phyloP scores from a whole-genome alignment of 1,140 invertebrate genomes.

The Euura saliciscinereae region DNA sequence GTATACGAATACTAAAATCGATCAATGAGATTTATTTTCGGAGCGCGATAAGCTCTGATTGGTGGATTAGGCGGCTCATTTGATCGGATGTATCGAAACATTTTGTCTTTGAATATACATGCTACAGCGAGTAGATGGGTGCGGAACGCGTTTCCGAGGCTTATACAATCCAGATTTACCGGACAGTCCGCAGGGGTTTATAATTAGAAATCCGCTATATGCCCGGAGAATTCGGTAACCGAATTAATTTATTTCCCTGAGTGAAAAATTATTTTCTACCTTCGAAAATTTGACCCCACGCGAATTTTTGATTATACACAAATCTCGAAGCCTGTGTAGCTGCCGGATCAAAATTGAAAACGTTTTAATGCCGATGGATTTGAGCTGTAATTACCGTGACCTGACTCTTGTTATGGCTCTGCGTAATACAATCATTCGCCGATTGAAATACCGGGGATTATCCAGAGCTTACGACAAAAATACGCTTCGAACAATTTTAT shows the following conservation, averaged over 20 bases:
- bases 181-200: too few species aligned
- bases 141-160: too few species aligned
- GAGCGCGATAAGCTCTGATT: not conserved
- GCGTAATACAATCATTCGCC: conserved; percentile 2
- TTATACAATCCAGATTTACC: too few species aligned
- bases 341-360: not conserved
- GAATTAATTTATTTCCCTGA: too few species aligned
- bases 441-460: not conserved
- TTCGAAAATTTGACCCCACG: too few species aligned
- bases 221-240: too few species aligned
- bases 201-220: too few species aligned
- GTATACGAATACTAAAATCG: not conserved
- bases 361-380: not conserved
- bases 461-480: not conserved
- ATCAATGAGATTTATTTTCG: not conserved
- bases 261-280: too few species aligned
- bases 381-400: not conserved
- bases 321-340: not conserved
- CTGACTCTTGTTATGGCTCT: not conserved
- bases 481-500: too few species aligned
- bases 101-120: too few species aligned
- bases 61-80: not conserved
- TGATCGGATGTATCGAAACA: not conserved
- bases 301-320: not conserved
- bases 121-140: too few species aligned